These are phyloP conservation scores for Aythya baeri DNA, from an alignment of 2,113 vertebrate species.

Conservation along the genomic window DNA sequence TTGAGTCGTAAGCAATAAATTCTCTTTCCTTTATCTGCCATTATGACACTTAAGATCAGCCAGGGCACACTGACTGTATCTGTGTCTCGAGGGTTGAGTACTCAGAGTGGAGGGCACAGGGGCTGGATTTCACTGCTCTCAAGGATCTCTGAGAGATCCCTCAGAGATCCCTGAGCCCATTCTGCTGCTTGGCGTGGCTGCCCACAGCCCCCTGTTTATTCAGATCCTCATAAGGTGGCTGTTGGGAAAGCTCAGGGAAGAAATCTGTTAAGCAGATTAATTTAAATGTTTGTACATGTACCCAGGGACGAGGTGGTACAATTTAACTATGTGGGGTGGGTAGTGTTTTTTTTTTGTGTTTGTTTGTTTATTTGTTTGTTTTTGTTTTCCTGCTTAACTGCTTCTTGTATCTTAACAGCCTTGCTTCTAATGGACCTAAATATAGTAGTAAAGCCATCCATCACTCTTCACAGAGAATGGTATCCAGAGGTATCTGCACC, in stretches of 20 bases:
- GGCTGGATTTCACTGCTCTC: background rate
- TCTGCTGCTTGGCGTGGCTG: background rate
- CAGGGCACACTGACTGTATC: background rate
- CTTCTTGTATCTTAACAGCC: background rate
- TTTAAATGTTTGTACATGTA: background rate
- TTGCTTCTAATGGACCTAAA: conserved; percentile 15
- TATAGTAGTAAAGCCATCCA: background rate
- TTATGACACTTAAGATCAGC: conserved; percentile 27
- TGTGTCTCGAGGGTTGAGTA: background rate
- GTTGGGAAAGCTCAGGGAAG: background rate
- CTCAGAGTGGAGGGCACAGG: background rate
- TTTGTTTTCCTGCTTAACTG: background rate
- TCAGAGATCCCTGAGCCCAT: background rate
- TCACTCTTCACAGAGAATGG: background rate
- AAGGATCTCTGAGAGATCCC: background rate
- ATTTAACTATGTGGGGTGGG: background rate
- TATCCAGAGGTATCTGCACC: background rate
- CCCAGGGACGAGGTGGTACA: background rate
- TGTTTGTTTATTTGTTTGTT: background rate
- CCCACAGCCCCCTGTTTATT: background rate
- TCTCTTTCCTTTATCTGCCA: conserved; percentile 61
- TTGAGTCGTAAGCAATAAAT: conserved; percentile 64
- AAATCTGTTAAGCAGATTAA: background rate
- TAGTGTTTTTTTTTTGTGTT: background rate
- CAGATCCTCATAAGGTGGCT: background rate